Base-by-base conservation (phyloP, 2,888 invertebrate species). In the Ectemnius cavifrons region DNA sequence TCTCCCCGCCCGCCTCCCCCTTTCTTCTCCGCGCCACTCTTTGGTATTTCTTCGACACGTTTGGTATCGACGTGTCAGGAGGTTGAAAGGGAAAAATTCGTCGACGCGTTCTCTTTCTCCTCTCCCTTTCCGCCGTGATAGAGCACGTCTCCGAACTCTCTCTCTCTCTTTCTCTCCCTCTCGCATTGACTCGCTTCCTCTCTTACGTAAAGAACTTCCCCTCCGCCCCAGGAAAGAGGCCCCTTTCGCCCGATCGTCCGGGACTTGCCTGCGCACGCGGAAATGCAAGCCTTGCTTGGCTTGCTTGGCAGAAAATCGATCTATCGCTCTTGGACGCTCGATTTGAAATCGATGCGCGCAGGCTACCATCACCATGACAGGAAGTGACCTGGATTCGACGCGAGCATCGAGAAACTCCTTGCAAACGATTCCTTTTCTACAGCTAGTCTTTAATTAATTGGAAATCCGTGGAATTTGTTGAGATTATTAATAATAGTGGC, bases 351-450 rank as follows among this genome's bases (percentile, higher is more conserved):
- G 77, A 81, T 83, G 75, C 80, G 73, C 45, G 52, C 57, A 71
- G 73, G 64, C 61, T 58, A 16, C 52, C 52, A 65, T 45, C 65
- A 46, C 60, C 63, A 58, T 70, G 79, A 76, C 79, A 75, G 83
- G 81, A 83, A 83, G 66, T 83, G 83, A 83, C 82, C 82, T 76
- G 81, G 77, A 83, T 83, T 83, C 81, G 52, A 73, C 71, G 65
- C 16, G 57, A n/a, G 46, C 20, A 2, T 23, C 47, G 16, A 6
- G 56, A 75, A 47, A 64, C 63, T 23, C 23, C 23, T 23, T 23
- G 23, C 23, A 2, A 23, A 23, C 23, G 2, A 23, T 23, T 23
- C 23, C 23, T 23, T 23, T 23, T 23, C 23, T 23, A 23, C 2
- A 23, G 3, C 3, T 23, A 23, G 23, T 23, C 23, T 2, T 23